phyloP scores from a whole-genome alignment of 2,113 vertebrate genomes.

The Gnathonemus longibarbis region DNA sequence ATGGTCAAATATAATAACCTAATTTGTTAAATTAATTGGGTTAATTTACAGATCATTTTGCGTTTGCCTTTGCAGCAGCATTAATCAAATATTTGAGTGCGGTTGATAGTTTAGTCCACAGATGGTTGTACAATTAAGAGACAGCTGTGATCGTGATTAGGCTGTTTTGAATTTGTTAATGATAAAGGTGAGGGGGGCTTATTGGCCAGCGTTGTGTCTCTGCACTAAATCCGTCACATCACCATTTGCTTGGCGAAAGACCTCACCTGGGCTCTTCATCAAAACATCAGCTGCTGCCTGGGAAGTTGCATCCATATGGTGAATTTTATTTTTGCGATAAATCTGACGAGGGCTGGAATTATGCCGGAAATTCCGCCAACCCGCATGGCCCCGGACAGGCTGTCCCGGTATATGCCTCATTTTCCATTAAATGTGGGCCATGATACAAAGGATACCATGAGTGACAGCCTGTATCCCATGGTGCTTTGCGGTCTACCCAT shows the following conservation, averaged over 20 bases:
- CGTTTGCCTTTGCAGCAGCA: not conserved
- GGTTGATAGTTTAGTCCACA: not conserved
- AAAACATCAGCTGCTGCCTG: not conserved
- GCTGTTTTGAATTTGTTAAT: not conserved
- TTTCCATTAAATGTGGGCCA: not conserved
- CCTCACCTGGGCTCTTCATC: not conserved
- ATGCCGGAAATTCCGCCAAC: not conserved
- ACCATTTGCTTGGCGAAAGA: not conserved
- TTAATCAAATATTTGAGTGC: constrained; percentile 8
- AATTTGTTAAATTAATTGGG: constrained; percentile 9
- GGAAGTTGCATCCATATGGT: not conserved
- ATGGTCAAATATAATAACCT: constrained; percentile 5
- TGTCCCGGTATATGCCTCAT: not conserved
- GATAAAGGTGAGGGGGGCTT: not conserved
- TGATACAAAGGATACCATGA: not conserved
- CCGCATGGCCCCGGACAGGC: not conserved
- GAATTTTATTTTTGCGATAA: not conserved
- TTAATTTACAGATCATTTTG: constrained; percentile 5
- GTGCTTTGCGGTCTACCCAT: not conserved
- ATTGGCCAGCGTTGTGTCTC: not conserved
- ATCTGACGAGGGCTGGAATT: not conserved
- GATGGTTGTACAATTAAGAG: constrained; percentile 9
- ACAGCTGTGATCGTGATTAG: constrained; percentile 3
- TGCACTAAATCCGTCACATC: not conserved
- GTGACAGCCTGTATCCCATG: not conserved